Conservation (phyloP, 2,797 vertebrate genomes). For the Cynopterus sphinx region DNA sequence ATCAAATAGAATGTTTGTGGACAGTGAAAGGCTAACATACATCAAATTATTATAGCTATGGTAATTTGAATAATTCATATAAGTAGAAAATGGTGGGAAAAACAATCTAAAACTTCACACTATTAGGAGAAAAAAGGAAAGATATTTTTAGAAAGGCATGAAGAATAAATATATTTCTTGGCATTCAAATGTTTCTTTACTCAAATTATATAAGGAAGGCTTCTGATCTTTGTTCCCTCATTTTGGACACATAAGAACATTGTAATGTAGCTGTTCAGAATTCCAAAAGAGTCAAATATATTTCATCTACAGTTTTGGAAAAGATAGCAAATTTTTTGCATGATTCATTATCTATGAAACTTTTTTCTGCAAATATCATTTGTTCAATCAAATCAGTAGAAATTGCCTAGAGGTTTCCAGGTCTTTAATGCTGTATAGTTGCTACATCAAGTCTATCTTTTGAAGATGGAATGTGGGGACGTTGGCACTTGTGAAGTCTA, state of each 20-base stretch:
- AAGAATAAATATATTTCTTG: neutral
- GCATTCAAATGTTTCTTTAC: neutral
- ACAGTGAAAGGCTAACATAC: neutral
- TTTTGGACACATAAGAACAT: slow-evolving; percentile 17
- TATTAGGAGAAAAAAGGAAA: neutral
- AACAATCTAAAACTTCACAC: neutral
- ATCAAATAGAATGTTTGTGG: neutral
- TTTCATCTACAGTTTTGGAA: slow-evolving; percentile 57
- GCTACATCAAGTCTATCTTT: slow-evolving; percentile 10
- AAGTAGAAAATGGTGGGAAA: neutral
- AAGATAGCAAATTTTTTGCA: slow-evolving; percentile 48
- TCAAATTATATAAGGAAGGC: neutral
- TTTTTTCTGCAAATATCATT: neutral
- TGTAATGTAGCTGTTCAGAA: slow-evolving; percentile 61
- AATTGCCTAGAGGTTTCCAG: neutral
- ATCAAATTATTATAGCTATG: neutral
- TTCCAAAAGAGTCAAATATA: slow-evolving; percentile 3
- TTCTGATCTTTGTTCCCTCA: slow-evolving; percentile 26
- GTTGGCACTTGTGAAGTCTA: neutral
- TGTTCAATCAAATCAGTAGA: slow-evolving; percentile 50
- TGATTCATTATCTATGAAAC: slow-evolving; percentile 58
- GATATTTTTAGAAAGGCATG: neutral
- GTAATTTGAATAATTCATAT: neutral
- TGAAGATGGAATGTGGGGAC: neutral
- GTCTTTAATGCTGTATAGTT: neutral